Evolutionary conservation across 2,113 vertebrate genomes (phyloP).

Genomic region (Callionymus lyra): DNA sequence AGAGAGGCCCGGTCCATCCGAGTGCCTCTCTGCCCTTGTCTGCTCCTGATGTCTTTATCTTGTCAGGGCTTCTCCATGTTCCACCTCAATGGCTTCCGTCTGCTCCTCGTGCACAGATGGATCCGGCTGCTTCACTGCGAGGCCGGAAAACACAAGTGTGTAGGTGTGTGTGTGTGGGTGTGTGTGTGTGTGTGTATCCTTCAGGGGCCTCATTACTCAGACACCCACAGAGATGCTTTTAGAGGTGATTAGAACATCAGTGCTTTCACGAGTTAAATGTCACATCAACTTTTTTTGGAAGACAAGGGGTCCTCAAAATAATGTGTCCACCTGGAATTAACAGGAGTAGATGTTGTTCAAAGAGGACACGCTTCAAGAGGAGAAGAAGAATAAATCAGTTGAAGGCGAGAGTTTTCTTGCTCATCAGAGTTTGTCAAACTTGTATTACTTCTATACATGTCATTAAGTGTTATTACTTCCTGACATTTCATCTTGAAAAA

Average conservation of each 20-base stretch:
- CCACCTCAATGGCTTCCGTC: constrained; percentile 62
- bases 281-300: too few species aligned
- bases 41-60: constrained; percentile 68
- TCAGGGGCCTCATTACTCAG: constrained; percentile 51
- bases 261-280: constrained; percentile 18
- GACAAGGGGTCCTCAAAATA: too few species aligned
- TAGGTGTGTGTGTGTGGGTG: constrained; percentile 3
- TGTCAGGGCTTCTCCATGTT: constrained; percentile 58
- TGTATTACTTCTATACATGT: too few species aligned
- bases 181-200: constrained; percentile 55
- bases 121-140: constrained; percentile 22
- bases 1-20: constrained; percentile 62
- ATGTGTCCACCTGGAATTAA: too few species aligned
- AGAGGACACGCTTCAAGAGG: too few species aligned
- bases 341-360: too few species aligned
- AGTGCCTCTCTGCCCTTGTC: constrained; percentile 71
- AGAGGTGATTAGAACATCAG: constrained; percentile 54
- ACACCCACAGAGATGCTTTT: constrained; percentile 54
- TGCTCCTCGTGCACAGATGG: constrained; percentile 52
- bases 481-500: too few species aligned
- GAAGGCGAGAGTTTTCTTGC: too few species aligned
- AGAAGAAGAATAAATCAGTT: too few species aligned
- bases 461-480: too few species aligned
- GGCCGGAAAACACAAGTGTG: constrained; percentile 16
- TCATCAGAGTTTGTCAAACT: too few species aligned